Evolutionary conservation across 2,888 invertebrate genomes (phyloP).

Genomic region (Dynastes grantii): DNA sequence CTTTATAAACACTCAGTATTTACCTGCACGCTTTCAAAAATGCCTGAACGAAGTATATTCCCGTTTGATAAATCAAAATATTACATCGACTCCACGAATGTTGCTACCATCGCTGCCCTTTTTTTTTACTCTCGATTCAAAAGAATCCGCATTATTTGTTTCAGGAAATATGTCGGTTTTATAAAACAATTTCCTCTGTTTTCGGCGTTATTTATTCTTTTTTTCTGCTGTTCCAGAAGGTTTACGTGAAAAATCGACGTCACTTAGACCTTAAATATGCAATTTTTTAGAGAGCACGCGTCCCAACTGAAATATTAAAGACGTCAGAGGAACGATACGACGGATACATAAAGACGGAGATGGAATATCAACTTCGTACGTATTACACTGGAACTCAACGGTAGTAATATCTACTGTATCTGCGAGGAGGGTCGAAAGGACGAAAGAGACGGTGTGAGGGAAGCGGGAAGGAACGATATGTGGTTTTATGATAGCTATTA

Average conservation of each 20-base stretch:
- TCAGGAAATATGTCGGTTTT: conserved; percentile 24
- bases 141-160: conserved; percentile 29
- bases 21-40: not conserved
- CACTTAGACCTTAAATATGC: conserved; percentile 44
- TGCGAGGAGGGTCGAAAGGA: too few species aligned
- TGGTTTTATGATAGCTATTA: too few species aligned
- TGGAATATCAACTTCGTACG: not conserved
- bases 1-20: not conserved
- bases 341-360: conserved; percentile 17
- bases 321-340: conserved; percentile 27
- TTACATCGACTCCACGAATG: not conserved
- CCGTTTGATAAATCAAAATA: conserved; percentile 18
- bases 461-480: too few species aligned
- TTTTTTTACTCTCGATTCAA: not conserved
- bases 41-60: not conserved
- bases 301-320: conserved; percentile 39
- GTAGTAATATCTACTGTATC: not conserved
- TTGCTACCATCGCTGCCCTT: not conserved
- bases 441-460: too few species aligned
- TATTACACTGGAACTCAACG: not conserved
- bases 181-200: conserved; percentile 44
- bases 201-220: conserved; percentile 29
- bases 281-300: conserved; percentile 33
- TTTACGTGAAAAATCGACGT: conserved; percentile 38
- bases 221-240: not conserved